Evolutionary conservation across 2,797 vertebrate genomes (phyloP).

Genomic region (Semaprochilodus insignis): DNA sequence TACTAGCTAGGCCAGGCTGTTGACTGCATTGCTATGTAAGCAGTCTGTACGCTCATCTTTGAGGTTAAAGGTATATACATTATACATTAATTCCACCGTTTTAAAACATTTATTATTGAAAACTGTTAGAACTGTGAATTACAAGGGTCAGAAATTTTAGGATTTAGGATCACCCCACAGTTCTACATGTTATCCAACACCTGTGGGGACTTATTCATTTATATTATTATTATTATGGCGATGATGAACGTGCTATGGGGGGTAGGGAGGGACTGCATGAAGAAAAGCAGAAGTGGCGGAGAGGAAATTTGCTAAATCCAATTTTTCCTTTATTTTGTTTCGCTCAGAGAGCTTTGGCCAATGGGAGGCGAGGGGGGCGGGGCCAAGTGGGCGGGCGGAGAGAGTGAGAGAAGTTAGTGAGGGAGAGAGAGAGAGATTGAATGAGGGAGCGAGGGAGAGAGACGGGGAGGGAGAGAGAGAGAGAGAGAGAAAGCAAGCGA

Average conservation of each 20-base stretch:
- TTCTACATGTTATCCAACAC: neutral
- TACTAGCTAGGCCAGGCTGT: no score
- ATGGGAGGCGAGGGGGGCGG: conserved; percentile 72
- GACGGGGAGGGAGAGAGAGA: conserved; percentile 62
- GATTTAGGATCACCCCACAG: no score
- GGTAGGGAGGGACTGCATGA: neutral
- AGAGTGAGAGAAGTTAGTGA: conserved; percentile 59
- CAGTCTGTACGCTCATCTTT: no score
- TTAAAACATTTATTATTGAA: no score
- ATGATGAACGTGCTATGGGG: neutral
- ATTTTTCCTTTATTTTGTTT: conserved; percentile 57
- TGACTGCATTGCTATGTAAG: no score
- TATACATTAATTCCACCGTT: no score
- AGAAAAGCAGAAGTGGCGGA: neutral
- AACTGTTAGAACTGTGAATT: no score
- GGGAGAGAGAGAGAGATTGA: conserved; percentile 50
- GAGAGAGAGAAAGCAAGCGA: conserved; percentile 54
- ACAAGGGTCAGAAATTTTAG: no score
- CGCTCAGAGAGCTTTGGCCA: conserved; percentile 66
- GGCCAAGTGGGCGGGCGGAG: conserved; percentile 63
- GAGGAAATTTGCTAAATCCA: conserved; percentile 19
- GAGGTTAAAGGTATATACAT: no score
- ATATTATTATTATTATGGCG: no score
- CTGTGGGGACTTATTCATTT: neutral
- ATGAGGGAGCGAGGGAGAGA: conserved; percentile 59